Evolutionary conservation across 2,888 invertebrate species (phyloP).

Genomic region (Diogma glabrata): DNA sequence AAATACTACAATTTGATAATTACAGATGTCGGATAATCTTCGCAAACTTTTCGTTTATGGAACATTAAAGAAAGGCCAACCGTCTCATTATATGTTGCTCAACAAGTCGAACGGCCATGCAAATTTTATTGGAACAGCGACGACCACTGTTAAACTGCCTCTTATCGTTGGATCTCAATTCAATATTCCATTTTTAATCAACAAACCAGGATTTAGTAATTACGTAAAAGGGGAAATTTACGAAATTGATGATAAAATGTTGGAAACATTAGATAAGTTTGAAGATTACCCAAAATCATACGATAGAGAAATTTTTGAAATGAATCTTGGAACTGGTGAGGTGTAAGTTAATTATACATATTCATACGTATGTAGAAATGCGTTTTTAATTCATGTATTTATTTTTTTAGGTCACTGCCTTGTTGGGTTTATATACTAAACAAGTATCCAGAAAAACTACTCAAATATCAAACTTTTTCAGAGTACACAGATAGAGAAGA

Average conservation of each 20-base stretch:
- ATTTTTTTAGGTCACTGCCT: slow-evolving; percentile 33
- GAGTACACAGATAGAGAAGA: slow-evolving; percentile 49
- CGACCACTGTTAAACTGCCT: slow-evolving; percentile 63
- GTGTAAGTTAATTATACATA: slow-evolving; percentile 33
- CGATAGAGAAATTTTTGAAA: slow-evolving; percentile 49
- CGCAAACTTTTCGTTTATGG: slow-evolving; percentile 86
- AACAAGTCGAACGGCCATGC: slow-evolving; percentile 52
- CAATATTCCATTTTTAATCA: slow-evolving; percentile 81
- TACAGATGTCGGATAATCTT: slow-evolving; percentile 33
- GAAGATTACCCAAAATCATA: slow-evolving; percentile 81
- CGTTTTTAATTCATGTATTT: too few relatives aligned
- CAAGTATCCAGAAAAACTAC: slow-evolving; percentile 45
- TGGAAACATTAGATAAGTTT: slow-evolving; percentile 61
- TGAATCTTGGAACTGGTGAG: slow-evolving; percentile 38
- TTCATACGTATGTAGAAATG: too few relatives aligned
- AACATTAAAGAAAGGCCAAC: slow-evolving; percentile 77
- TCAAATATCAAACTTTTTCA: slow-evolving; percentile 45
- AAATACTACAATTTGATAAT: not conserved
- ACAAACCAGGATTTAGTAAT: slow-evolving; percentile 49
- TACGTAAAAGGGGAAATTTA: slow-evolving; percentile 71
- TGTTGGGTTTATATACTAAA: slow-evolving; percentile 75
- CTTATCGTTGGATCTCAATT: slow-evolving; percentile 78
- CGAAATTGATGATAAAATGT: slow-evolving; percentile 66
- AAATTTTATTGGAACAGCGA: slow-evolving; percentile 55
- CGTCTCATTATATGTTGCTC: slow-evolving; percentile 67